Conservation (phyloP, 2,888 invertebrate species). For the Napeogenes sylphis region DNA sequence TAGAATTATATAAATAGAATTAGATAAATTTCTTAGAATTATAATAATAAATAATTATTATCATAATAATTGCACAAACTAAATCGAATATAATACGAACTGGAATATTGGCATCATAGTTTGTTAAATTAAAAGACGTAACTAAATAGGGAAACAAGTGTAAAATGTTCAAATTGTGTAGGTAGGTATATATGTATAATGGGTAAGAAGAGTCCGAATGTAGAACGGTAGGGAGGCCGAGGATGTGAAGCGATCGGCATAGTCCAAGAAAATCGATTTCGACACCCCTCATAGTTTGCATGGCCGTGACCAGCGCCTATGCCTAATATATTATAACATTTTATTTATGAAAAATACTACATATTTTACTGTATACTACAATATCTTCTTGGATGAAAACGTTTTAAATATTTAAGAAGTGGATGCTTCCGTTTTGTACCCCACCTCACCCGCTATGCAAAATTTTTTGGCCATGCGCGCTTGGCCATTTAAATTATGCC, state of each 20-base stretch:
- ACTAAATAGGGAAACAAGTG: not conserved
- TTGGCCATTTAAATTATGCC: conserved; percentile 37
- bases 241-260: conserved; percentile 63
- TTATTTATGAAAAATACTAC: conserved; percentile 1
- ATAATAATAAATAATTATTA: too few relatives aligned
- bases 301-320: conserved; percentile 41
- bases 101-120: not conserved
- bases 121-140: not conserved
- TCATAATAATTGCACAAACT: too few relatives aligned
- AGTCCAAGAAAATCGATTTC: conserved; percentile 75
- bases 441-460: conserved; percentile 55
- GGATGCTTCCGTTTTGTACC: conserved; percentile 30
- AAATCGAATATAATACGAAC: too few relatives aligned
- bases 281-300: conserved; percentile 75
- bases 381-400: not conserved
- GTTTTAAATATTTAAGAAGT: conserved; percentile 46
- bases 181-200: conserved; percentile 36
- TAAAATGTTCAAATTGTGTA: conserved; percentile 28
- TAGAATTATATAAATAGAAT: too few relatives aligned
- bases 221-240: conserved; percentile 42
- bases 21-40: too few relatives aligned
- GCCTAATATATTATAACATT: conserved; percentile 10
- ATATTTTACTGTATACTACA: not conserved
- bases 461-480: conserved; percentile 47
- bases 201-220: conserved; percentile 45